These are phyloP conservation scores for Sepiola atlantica DNA, from an alignment of 2,888 invertebrate species.

Conservation along the genomic window DNA sequence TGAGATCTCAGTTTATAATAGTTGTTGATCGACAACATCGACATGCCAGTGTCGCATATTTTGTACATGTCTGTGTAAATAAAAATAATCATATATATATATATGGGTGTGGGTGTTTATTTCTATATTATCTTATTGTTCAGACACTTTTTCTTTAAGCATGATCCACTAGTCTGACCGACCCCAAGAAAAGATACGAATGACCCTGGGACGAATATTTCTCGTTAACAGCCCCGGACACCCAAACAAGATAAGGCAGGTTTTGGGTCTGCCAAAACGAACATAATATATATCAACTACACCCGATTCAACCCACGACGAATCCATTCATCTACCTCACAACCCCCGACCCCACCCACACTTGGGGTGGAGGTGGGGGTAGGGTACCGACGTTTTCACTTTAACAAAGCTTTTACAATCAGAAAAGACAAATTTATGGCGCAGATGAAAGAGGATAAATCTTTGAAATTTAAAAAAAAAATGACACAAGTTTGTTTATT, in stretches of 20 bases:
- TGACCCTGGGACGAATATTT: not conserved
- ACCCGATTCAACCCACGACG: not conserved
- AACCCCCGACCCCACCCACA: too few relatives aligned
- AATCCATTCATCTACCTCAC: not conserved
- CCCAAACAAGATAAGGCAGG: not conserved
- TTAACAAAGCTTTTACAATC: not conserved
- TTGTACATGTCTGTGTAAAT: too few relatives aligned
- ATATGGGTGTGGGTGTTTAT: too few relatives aligned
- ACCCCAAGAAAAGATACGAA: not conserved
- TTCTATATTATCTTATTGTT: not conserved
- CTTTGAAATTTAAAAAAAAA: not conserved
- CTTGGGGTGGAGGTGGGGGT: too few relatives aligned
- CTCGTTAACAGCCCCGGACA: not conserved
- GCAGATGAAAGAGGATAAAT: not conserved
- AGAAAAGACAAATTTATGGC: conserved; percentile 6
- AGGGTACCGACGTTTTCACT: not conserved
- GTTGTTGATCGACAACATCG: too few relatives aligned
- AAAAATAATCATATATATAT: too few relatives aligned
- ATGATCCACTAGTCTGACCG: not conserved
- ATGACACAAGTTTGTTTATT: not conserved
- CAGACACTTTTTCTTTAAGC: not conserved
- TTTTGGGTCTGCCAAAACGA: not conserved
- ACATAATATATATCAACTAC: not conserved
- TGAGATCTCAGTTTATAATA: too few relatives aligned
- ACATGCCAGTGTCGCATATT: too few relatives aligned